Percentiles rank a stretch among this genome's conserved stretches.
phyloP scores from a whole-genome alignment of 2,888 invertebrate species.

The Synergus umbraculus region DNA sequence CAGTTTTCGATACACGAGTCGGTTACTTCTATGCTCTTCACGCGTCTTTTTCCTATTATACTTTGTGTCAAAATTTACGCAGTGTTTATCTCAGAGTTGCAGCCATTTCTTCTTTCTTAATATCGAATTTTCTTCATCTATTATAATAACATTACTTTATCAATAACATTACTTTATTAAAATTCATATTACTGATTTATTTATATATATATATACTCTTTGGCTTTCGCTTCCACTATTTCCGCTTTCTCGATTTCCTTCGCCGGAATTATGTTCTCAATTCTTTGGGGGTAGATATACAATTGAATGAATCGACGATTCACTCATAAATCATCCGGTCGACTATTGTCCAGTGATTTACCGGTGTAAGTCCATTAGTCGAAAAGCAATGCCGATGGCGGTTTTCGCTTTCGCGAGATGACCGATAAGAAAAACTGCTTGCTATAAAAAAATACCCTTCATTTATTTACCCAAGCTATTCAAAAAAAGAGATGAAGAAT shows the following conservation, averaged over 20 bases:
- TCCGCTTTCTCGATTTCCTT: not conserved
- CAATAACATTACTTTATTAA: no score
- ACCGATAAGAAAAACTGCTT: slow-evolving; percentile 6
- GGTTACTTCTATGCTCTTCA: not conserved
- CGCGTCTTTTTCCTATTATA: not conserved
- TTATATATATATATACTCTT: no score
- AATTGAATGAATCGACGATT: not conserved
- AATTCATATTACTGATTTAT: not conserved
- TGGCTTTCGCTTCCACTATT: not conserved
- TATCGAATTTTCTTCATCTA: not conserved
- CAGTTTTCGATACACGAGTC: slow-evolving; percentile 50
- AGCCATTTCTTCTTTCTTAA: not conserved
- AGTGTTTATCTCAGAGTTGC: not conserved
- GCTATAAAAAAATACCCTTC: not conserved
- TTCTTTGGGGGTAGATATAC: not conserved
- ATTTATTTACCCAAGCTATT: not conserved
- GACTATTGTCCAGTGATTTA: slow-evolving; percentile 66
- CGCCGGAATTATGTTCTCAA: no score
- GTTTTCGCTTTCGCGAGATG: slow-evolving; percentile 9
- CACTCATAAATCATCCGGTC: slow-evolving; percentile 64
- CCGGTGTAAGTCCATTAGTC: slow-evolving; percentile 69
- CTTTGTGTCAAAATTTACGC: not conserved
- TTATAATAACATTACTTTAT: no score
- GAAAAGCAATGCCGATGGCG: slow-evolving; percentile 66
- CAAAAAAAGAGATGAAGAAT: not conserved